phyloP scores from a whole-genome alignment of 2,113 vertebrate genomes.

The Oxyura jamaicensis region DNA sequence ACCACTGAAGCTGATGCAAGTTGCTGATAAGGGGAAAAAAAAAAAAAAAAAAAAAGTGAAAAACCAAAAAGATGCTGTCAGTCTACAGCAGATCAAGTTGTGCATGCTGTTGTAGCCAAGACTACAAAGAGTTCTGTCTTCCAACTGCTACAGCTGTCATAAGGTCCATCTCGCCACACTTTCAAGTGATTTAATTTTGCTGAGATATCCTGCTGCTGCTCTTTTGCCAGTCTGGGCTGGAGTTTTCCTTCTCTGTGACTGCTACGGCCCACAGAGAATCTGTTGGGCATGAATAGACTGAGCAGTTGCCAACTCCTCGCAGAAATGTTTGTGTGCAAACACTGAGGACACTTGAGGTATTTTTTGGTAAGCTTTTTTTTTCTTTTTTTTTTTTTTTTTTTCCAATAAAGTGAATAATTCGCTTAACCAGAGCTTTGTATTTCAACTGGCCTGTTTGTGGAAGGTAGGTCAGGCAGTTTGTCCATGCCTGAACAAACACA shows the following conservation, averaged over 20 bases:
- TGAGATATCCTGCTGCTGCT: neutral
- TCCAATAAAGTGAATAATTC: neutral
- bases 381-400: too few relatives aligned
- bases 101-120: neutral
- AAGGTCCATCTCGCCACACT: neutral
- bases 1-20: neutral
- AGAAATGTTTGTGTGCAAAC: neutral
- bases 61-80: neutral
- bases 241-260: neutral
- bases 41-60: neutral
- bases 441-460: neutral
- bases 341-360: neutral
- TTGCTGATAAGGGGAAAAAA: neutral
- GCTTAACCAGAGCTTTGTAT: neutral
- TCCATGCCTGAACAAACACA: neutral
- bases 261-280: neutral
- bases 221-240: neutral
- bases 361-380: neutral
- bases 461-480: neutral
- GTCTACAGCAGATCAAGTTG: neutral
- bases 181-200: neutral
- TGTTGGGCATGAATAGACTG: neutral
- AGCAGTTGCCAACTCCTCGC: neutral
- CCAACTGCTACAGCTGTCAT: neutral
- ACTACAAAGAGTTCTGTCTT: neutral